Evolutionary conservation across 2,797 vertebrate species (phyloP).

Genomic region (Epinephelus awoara): DNA sequence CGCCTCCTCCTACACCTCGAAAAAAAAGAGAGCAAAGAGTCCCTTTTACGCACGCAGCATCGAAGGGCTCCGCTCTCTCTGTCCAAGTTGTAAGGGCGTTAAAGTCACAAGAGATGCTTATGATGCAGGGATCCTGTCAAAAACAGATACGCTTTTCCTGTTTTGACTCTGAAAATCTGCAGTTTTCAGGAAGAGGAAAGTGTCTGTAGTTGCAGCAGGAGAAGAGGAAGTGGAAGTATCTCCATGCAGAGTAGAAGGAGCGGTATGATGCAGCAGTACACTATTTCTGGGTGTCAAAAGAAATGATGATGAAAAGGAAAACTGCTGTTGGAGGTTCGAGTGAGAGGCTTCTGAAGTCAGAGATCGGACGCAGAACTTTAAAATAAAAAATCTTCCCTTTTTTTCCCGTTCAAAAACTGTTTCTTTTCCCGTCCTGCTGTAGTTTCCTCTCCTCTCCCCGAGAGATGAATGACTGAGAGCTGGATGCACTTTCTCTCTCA

Average conservation of each 20-base stretch:
- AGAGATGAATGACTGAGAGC: conserved; percentile 84
- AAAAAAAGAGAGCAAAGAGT: conserved; percentile 10
- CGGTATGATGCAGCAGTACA: conserved; percentile 16
- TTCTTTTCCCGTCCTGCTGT: conserved; percentile 54
- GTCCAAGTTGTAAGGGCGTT: background rate
- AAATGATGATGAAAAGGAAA: conserved; percentile 6
- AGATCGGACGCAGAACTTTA: conserved; percentile 27
- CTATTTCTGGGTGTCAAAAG: conserved; percentile 7
- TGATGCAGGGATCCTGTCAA: conserved; percentile 5
- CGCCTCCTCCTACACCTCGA: conserved; percentile 55
- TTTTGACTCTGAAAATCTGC: conserved; percentile 16
- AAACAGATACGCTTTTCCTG: background rate
- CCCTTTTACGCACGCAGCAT: conserved; percentile 18
- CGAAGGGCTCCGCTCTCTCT: conserved; percentile 14
- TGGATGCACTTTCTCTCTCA: conserved; percentile 74
- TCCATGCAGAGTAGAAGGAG: conserved; percentile 23
- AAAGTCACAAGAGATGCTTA: conserved; percentile 16
- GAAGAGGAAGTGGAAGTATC: conserved; percentile 31
- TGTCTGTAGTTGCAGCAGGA: conserved; percentile 27
- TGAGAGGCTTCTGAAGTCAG: conserved; percentile 16
- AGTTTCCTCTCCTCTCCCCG: conserved; percentile 75
- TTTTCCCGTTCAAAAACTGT: background rate
- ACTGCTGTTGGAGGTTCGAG: background rate
- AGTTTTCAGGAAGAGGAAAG: conserved; percentile 28
- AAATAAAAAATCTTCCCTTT: conserved; percentile 12